Percentiles rank a stretch among this genome's conserved stretches.
Evolutionary conservation across 2,888 invertebrate species (phyloP).

Genomic region (Carterocephalus palaemon): DNA sequence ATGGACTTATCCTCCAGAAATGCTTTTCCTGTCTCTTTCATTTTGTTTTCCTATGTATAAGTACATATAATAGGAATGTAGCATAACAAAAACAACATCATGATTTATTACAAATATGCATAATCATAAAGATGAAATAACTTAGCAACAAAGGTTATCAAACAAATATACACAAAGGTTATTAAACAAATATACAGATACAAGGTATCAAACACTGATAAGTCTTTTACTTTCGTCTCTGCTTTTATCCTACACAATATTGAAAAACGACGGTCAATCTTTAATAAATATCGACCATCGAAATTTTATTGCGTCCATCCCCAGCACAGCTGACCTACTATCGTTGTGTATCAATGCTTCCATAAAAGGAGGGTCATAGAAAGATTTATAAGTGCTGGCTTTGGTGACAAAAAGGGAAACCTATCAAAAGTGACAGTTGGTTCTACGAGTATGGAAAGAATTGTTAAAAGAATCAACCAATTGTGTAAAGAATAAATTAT

Average conservation of each 20-base stretch:
- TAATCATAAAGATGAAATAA: no score
- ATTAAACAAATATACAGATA: no score
- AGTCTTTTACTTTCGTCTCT: no score
- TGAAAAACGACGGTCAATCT: conserved; percentile 39
- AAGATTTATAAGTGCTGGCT: conserved; percentile 59
- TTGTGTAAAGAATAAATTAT: no score
- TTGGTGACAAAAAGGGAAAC: conserved; percentile 54
- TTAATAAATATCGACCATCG: conserved; percentile 51
- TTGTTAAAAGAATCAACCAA: no score
- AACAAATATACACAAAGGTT: no score
- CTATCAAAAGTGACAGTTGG: conserved; percentile 51
- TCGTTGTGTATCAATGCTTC: conserved; percentile 47
- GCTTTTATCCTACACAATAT: conserved; percentile 8
- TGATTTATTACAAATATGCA: no score
- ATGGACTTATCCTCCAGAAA: conserved; percentile 34
- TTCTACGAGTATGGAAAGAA: no score
- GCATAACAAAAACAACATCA: conserved; percentile 22
- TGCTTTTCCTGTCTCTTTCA: conserved; percentile 24
- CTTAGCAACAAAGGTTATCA: no score
- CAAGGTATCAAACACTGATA: no score
- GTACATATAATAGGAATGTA: neutral
- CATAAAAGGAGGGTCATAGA: conserved; percentile 59
- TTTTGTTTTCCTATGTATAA: conserved; percentile 23
- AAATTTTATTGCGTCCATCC: conserved; percentile 58
- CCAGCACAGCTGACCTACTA: conserved; percentile 59